Base-by-base conservation (phyloP, 1,140 invertebrate species). In the Hylaeus anthracinus region DNA sequence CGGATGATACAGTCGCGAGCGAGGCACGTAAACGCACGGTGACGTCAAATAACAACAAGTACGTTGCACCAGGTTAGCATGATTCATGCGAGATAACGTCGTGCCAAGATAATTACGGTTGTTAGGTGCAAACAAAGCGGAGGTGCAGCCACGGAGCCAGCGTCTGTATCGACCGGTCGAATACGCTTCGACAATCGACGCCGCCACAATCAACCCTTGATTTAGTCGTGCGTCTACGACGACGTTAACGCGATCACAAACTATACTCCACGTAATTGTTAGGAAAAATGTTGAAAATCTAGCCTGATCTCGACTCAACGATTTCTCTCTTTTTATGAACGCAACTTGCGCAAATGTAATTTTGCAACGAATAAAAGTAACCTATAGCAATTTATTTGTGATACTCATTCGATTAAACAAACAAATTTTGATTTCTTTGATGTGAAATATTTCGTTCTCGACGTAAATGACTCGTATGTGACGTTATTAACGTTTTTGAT, bases 71-170 rank as follows among this genome's bases (percentile, higher is more conserved):
- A 61, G 80, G 75, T 86, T 86, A 79, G 75, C 80, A 83, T 86
- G 85, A 86, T 86, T 86, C 85, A 86, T 86, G 14, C 60, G 75
- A 82, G 85, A 86, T 86, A 86, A 86, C 72, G 75, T 83, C 80
- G 84, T 73, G 58, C 45, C 80, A 70, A 83, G 84, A 83, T 86
- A 86, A 86, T 86, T 86, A 85, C 75, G 72, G 81, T 86, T 76
- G 72, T 86, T 86, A 83, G 70, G 80, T 26, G 76, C 85, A 83
- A 86, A 86, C 85, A 86, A 86, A 86, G 84, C 73, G 69, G 58
- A 65, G 55, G 60, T 55, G 69, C n/a, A 73, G 73, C 77, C 43
- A 73, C 67, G 48, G 55, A 60, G 53, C 61, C 41, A 39, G 1
- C 48, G 79, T 83, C 82, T 79, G 69, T 81, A 86, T 85, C 83